Percentiles rank a stretch among this genome's conserved stretches.
Conservation (phyloP, 2,888 invertebrate species). For the Plagodis dolabraria region DNA sequence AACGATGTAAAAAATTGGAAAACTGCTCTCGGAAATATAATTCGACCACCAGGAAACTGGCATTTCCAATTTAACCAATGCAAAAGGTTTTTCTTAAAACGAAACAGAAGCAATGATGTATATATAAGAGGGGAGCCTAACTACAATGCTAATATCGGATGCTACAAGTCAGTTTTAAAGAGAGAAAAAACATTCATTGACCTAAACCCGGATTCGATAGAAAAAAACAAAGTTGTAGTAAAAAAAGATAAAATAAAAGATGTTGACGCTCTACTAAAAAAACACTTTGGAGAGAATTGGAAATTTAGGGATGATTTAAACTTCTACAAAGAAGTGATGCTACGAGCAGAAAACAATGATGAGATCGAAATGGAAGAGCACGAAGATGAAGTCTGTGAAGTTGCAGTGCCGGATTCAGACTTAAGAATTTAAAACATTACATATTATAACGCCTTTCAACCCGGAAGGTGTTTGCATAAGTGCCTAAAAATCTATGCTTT, state of each 20-base stretch:
- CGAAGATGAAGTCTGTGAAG: too few species aligned
- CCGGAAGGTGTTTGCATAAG: too few species aligned
- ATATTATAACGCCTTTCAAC: too few species aligned
- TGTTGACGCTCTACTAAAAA: not conserved
- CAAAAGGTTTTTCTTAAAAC: conserved; percentile 25
- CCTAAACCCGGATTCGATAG: not conserved
- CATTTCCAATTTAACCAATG: conserved; percentile 31
- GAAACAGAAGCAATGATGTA: conserved; percentile 23
- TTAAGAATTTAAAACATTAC: too few species aligned
- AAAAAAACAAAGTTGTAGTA: not conserved
- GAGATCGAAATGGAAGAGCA: too few species aligned
- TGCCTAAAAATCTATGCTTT: too few species aligned
- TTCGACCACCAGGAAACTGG: conserved; percentile 31
- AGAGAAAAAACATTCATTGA: conserved; percentile 2
- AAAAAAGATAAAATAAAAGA: conserved; percentile 1
- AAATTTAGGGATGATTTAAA: conserved; percentile 1
- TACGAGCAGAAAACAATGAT: too few species aligned
- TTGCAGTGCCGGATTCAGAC: too few species aligned
- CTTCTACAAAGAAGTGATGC: too few species aligned
- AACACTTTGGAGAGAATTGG: not conserved
- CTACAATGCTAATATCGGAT: conserved; percentile 2
- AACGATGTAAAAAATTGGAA: conserved; percentile 11
- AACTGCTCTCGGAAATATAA: conserved; percentile 14
- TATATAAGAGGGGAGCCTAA: conserved; percentile 16
- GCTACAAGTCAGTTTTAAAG: conserved; percentile 12